A percentile compares a stretch with the other conserved stretches of the same genome.
These are phyloP conservation scores for Parnassius mnemosyne DNA, from an alignment of 2,888 invertebrate genomes.

Conservation along the genomic window DNA sequence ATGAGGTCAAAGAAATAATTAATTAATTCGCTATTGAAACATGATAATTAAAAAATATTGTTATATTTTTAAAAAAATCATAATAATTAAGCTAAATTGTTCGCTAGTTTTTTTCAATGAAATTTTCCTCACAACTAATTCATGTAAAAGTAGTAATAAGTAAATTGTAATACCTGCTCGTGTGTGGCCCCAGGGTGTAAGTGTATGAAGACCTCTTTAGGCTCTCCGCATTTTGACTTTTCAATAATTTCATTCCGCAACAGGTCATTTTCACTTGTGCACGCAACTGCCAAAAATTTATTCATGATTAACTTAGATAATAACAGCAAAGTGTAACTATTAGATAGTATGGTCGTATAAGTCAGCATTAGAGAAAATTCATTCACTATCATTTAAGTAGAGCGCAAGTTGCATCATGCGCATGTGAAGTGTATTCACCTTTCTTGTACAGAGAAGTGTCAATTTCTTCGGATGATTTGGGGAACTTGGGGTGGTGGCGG, in stretches of 20 bases:
- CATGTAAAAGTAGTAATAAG: not conserved
- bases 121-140: too few relatives aligned
- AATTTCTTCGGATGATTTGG: constrained; percentile 45
- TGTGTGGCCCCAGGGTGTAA: constrained; percentile 55
- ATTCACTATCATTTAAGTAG: constrained; percentile 29
- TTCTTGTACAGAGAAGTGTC: constrained; percentile 40
- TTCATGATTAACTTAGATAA: constrained; percentile 6
- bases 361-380: not conserved
- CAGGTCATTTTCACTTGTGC: constrained; percentile 50
- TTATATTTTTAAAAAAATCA: not conserved
- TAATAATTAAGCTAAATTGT: too few relatives aligned
- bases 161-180: constrained; percentile 53
- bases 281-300: constrained; percentile 52
- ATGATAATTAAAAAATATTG: not conserved
- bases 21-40: constrained; percentile 7
- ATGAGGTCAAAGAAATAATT: constrained; percentile 17
- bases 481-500: constrained; percentile 62
- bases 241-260: constrained; percentile 57
- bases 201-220: constrained; percentile 64
- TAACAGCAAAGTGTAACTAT: constrained; percentile 1
- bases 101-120: too few relatives aligned
- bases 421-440: constrained; percentile 43
- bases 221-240: constrained; percentile 64
- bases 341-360: not conserved
- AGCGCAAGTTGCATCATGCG: constrained; percentile 36